Base-by-base conservation (phyloP, 1,140 invertebrate species). In the Muscidifurax raptorellus region DNA sequence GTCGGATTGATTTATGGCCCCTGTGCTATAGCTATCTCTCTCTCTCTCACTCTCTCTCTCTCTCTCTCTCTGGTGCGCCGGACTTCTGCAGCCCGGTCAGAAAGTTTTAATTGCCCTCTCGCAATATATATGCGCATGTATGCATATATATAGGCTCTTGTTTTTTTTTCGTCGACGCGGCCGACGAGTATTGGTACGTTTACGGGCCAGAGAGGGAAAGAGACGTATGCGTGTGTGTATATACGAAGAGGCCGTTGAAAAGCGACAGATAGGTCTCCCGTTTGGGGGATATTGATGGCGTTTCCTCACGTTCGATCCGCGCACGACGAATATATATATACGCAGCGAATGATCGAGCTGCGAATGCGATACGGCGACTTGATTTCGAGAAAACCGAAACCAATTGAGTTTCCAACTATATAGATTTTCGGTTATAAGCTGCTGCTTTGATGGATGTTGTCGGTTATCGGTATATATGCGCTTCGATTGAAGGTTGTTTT, bases 31-130 rank as follows among this genome's bases (percentile, higher is more conserved):
- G 52, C 52, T 40, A 40, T 59, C 52, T 47, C 44, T 10, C 15
- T 13, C 15, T 44, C 27, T 28, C 81, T 59, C n/a, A n/a, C n/a
- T n/a, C n/a, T n/a, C n/a, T n/a, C 52, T 40, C 7, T 59, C 52
- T 47, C 44, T 10, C 15, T 13, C 15, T 44, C 27, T 28, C 81
- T 59, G 74, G 76, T 74, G 79, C 52, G 82, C 76, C 59, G 6
- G 4, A 79, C 52, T 59, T 59, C 28, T 71, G 67, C 78, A 22
- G 69, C 75, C 69, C 78, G 72, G 78, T 83, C 86, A 84, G 84
- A 86, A 87, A 86, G 69, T 86, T 86, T 87, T 86, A 87, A 87
- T 87, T 86, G 87, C 78, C 78, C 75, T 80, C 78, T 32, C 47
- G 59, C 72, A 32, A 40, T 75, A 25, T 25, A 77, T 59, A 36